Evolutionary conservation across 2,888 invertebrate genomes (phyloP).

Genomic region (Lithophane semibrunnea): DNA sequence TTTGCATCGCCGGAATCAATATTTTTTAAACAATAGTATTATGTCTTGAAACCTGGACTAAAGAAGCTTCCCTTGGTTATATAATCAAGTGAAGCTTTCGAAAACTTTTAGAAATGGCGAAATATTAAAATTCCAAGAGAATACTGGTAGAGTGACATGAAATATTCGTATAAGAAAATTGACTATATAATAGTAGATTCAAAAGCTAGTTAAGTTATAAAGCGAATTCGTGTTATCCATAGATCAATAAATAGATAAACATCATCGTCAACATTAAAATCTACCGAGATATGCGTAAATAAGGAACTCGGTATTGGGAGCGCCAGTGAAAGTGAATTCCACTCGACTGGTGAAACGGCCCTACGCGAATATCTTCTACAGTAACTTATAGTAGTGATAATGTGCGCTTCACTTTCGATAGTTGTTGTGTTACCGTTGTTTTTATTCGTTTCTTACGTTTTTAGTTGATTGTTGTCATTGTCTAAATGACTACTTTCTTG

Average conservation of each 20-base stretch:
- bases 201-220: conserved; percentile 1
- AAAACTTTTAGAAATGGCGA: neutral
- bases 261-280: conserved; percentile 22
- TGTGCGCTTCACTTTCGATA: conserved; percentile 46
- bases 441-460: conserved; percentile 18
- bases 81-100: neutral
- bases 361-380: conserved; percentile 68
- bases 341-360: conserved; percentile 66
- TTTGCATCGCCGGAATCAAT: conserved; percentile 11
- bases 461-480: neutral
- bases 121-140: neutral
- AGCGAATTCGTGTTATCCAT: conserved; percentile 8
- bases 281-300: conserved; percentile 44
- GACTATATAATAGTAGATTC: neutral
- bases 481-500: conserved; percentile 2
- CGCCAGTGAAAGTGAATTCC: conserved; percentile 78
- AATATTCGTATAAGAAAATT: neutral
- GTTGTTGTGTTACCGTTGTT: conserved; percentile 19
- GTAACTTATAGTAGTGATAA: conserved; percentile 41
- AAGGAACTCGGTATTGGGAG: conserved; percentile 64
- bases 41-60: no score
- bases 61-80: neutral
- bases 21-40: neutral
- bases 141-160: neutral
- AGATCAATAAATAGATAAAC: conserved; percentile 37